Conservation (phyloP, 2,888 invertebrate species). For the Andrena bucephala region DNA sequence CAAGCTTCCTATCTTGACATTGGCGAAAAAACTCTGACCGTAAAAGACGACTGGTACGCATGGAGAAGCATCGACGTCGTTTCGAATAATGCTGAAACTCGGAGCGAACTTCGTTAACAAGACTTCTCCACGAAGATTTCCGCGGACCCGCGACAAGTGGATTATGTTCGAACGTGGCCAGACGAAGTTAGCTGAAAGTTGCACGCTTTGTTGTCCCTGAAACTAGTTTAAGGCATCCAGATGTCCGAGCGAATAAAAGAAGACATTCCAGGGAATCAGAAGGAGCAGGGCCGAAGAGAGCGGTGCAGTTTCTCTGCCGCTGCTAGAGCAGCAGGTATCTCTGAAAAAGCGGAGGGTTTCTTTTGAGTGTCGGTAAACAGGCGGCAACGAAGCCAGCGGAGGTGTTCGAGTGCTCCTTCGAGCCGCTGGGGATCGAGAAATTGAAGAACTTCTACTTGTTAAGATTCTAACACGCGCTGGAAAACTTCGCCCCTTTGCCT, state of each 20-base stretch:
- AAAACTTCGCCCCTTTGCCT: conserved; percentile 48
- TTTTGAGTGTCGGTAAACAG: conserved; percentile 52
- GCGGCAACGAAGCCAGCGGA: conserved; percentile 39
- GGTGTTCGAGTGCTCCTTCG: conserved; percentile 24
- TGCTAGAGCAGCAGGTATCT: conserved; percentile 23
- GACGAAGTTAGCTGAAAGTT: conserved; percentile 66
- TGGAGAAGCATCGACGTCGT: conserved; percentile 42
- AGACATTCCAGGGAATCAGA: conserved; percentile 36
- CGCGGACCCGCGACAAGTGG: conserved; percentile 61
- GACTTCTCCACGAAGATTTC: conserved; percentile 60
- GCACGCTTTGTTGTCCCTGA: conserved; percentile 63
- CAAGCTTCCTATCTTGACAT: neutral
- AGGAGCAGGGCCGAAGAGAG: neutral
- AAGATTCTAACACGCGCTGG: conserved; percentile 64
- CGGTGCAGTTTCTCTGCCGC: neutral
- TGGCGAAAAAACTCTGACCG: neutral
- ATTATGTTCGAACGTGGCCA: conserved; percentile 66
- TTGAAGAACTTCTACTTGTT: conserved; percentile 63
- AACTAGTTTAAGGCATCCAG: conserved; percentile 57
- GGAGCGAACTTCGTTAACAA: conserved; percentile 66
- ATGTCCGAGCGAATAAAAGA: conserved; percentile 62
- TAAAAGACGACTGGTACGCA: neutral
- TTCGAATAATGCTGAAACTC: conserved; percentile 59
- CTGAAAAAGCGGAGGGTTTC: neutral
- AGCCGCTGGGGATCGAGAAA: conserved; percentile 54